phyloP scores from a whole-genome alignment of 2,113 vertebrate species.

The Daubentonia madagascariensis region DNA sequence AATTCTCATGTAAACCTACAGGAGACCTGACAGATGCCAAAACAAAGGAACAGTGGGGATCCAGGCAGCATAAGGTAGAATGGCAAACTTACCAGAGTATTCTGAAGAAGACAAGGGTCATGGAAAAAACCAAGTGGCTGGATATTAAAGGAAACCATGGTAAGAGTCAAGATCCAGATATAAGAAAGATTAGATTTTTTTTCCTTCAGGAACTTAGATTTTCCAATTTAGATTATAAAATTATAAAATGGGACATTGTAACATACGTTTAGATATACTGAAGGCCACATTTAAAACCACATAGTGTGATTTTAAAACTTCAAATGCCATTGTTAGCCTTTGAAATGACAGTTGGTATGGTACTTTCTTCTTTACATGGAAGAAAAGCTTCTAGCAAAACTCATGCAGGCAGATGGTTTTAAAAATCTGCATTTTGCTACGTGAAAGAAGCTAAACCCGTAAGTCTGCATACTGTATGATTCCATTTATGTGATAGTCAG shows the following conservation, averaged over 20 bases:
- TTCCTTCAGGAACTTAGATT: background rate
- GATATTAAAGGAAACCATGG: conserved; percentile 98
- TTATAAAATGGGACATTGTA: conserved; percentile 34
- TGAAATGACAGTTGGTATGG: background rate
- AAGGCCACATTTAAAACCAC: background rate
- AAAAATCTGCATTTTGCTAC: background rate
- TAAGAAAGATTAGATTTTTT: background rate
- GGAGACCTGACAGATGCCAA: conserved; percentile 97
- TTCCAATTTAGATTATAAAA: conserved; percentile 3
- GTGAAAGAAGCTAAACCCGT: background rate
- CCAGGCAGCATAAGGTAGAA: conserved; percentile 93
- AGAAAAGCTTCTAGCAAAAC: conserved; percentile 47
- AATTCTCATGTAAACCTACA: conserved; percentile 72
- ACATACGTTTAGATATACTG: background rate
- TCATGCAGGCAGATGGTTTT: background rate
- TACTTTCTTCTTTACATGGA: conserved; percentile 19
- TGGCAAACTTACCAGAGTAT: conserved; percentile 95
- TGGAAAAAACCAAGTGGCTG: conserved; percentile 96
- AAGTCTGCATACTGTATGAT: background rate
- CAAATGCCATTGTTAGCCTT: background rate
- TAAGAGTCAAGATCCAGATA: conserved; percentile 73
- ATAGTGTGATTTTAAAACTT: conserved; percentile 43
- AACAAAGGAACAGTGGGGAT: conserved; percentile 93
- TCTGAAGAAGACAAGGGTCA: conserved; percentile 92
- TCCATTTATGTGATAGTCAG: conserved; percentile 32